Base-by-base conservation (phyloP, 2,888 invertebrate species). In the Microctonus aethiopoides region DNA sequence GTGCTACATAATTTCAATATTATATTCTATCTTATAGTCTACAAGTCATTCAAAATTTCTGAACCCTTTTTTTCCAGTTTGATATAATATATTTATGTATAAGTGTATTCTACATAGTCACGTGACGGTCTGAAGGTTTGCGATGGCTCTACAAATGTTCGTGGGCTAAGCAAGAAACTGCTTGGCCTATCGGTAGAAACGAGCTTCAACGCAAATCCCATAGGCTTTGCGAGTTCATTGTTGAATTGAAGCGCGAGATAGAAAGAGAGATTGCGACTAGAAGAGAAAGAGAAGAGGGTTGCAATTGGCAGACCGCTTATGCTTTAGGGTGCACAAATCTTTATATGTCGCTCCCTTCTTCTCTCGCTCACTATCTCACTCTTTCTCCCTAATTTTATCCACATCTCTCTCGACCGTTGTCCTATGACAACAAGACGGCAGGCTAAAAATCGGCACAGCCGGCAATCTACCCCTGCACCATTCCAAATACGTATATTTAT, bases 401-500 rank as follows among this genome's bases (percentile, higher is more conserved):
- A 36, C 71, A 63, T 62, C 39, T 61, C 60, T 54, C 41, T 60
- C 57, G 41, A 62, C 62, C 64, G 62, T 75, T 73, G 81, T 85
- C 85, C 85, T 85, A 85, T 85, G 84, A 85, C 84, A 85, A 85
- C 85, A 85, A 80, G 78, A 81, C 79, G 62, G 79, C 80, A 79
- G 65, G 79, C 79, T 79, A 81, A 84, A 84, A 84, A 84, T 83
- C 81, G 83, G 80, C 80, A 75, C 85, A 84, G 82, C 84, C 83
- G 84, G 81, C 79, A 61, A 36, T 56, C 59, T 56, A 76, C 75
- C 74, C 77, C 64, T 61, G 77, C 77, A 77, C 78, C 80, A 77
- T 77, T 81, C 83, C 80, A 83, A 83, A 84, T 83, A 85, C 83
- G 82, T 86, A 85, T n/a, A n/a, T 86, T 86, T 85, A 83, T 85